Evolutionary conservation across 2,113 vertebrate genomes (phyloP).

Genomic region (Phoxinus phoxinus): DNA sequence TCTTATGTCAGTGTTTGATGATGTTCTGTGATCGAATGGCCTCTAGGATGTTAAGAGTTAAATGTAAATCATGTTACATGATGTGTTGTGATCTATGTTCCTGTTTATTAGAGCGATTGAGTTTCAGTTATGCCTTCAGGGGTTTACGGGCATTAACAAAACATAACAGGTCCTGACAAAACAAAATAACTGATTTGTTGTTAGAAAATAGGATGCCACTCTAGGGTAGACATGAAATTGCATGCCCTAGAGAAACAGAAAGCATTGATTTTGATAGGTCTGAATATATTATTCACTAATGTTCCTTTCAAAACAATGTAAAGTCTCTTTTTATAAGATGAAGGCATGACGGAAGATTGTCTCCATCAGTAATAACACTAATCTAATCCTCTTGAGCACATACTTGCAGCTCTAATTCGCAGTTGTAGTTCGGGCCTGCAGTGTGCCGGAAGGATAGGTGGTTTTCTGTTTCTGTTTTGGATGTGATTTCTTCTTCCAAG

Average conservation of each 20-base stretch:
- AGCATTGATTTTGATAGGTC: neutral
- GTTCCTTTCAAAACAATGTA: neutral
- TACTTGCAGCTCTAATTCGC: neutral
- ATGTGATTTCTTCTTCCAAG: neutral
- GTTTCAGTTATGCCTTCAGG: neutral
- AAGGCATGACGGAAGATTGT: neutral
- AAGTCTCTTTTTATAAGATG: neutral
- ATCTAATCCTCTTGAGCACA: constrained; percentile 25
- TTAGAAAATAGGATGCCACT: neutral
- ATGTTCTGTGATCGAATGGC: constrained; percentile 5
- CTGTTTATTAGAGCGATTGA: neutral
- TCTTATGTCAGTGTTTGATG: constrained; percentile 1
- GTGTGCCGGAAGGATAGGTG: neutral
- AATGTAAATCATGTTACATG: constrained; percentile 18
- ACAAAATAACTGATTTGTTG: neutral
- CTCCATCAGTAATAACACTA: constrained; percentile 45
- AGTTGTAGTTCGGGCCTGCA: neutral
- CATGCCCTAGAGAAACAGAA: neutral
- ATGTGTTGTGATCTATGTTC: neutral
- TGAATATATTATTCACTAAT: neutral
- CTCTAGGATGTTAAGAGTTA: neutral
- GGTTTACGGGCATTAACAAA: neutral
- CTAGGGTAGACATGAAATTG: neutral
- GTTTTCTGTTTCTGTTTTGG: neutral
- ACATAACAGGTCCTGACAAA: neutral